Evolutionary conservation across 2,888 invertebrate genomes (phyloP).

Genomic region (Linnaemya tessellans): DNA sequence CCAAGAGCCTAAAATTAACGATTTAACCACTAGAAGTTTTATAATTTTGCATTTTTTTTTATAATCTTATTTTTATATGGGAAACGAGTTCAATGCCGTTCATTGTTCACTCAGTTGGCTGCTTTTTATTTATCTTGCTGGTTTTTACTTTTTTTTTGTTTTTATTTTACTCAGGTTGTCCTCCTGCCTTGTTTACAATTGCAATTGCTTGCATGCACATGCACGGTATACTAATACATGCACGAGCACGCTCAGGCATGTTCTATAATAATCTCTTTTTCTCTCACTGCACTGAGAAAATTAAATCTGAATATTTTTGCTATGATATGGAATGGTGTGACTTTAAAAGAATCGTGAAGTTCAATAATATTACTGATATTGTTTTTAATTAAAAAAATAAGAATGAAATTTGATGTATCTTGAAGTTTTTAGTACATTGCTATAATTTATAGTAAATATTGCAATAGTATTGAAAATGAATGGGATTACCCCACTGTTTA

Average conservation of each 20-base stretch:
- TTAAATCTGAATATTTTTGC: not conserved
- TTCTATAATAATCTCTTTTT: not conserved
- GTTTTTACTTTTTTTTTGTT: not conserved
- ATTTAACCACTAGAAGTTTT: slow-evolving; percentile 6
- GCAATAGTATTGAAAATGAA: not conserved
- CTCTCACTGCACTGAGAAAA: not conserved
- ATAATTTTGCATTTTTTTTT: not conserved
- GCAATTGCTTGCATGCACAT: not conserved
- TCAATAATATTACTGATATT: not conserved
- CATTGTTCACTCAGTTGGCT: slow-evolving; percentile 53
- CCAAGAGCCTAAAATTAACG: slow-evolving; percentile 26
- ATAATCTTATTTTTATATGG: slow-evolving; percentile 47
- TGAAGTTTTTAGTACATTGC: not conserved
- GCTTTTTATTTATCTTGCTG: not conserved
- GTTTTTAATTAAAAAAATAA: not conserved
- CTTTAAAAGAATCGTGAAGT: not conserved
- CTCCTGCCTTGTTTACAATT: slow-evolving; percentile 33
- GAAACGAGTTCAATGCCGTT: slow-evolving; percentile 71
- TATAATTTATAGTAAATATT: not conserved
- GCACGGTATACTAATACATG: too few relatives aligned
- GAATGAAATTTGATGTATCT: not conserved
- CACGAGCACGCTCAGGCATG: not conserved
- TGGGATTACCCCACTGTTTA: not conserved
- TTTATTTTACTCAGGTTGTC: slow-evolving; percentile 11
- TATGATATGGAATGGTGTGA: not conserved